Evolutionary conservation across 2,113 vertebrate genomes (phyloP).

Genomic region (Festucalex cinctus): DNA sequence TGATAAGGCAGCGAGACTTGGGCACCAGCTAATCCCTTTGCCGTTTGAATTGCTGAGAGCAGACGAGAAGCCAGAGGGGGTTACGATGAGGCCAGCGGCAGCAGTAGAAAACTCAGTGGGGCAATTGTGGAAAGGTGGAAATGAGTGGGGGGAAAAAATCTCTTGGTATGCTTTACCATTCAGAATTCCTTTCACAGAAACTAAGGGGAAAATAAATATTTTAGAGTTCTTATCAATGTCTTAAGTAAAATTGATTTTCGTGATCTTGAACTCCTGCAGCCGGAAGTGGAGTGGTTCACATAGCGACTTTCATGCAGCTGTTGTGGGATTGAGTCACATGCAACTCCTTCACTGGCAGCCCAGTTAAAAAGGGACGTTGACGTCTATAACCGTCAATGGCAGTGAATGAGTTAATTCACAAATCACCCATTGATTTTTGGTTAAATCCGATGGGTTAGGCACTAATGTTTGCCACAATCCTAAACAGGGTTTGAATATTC

Average conservation of each 20-base stretch:
- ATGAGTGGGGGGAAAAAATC: background rate
- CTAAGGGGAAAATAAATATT: background rate
- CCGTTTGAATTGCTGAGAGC: slow-evolving; percentile 49
- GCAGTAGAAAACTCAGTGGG: slow-evolving; percentile 12
- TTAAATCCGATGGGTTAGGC: no score
- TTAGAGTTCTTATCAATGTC: background rate
- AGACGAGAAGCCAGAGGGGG: slow-evolving; percentile 45
- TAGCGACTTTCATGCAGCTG: no score
- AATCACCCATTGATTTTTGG: no score
- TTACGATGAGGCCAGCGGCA: slow-evolving; percentile 45
- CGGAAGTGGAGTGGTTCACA: no score
- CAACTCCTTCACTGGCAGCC: no score
- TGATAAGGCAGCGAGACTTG: slow-evolving; percentile 57
- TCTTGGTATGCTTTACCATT: background rate
- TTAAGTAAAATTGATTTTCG: no score
- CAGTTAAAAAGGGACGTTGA: no score
- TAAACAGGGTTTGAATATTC: background rate
- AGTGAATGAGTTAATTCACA: no score
- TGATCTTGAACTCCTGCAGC: no score
- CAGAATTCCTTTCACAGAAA: background rate
- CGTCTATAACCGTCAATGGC: no score
- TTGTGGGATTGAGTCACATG: no score
- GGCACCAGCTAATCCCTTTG: slow-evolving; percentile 50
- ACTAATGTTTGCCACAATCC: no score
- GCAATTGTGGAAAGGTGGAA: slow-evolving; percentile 2